Percentiles rank a stretch among this genome's conserved stretches.
phyloP scores from a whole-genome alignment of 2,888 invertebrate genomes.

The Drosophila melanosoma region DNA sequence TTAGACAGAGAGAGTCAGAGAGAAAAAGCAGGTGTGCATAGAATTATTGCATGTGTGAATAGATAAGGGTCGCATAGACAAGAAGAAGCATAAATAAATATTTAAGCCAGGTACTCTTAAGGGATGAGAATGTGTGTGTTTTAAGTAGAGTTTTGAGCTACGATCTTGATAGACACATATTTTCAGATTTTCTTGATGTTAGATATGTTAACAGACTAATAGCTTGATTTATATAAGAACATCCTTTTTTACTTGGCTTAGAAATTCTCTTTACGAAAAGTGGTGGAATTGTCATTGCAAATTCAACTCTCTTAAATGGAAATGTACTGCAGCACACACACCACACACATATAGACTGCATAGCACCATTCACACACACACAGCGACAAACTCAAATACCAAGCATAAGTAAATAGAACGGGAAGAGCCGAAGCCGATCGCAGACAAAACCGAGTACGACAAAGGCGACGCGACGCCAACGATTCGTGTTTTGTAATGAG shows the following conservation, averaged over 20 bases:
- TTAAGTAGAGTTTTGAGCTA: conserved; percentile 6
- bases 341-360: conserved; percentile 11
- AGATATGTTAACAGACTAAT: background rate
- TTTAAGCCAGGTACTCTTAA: conserved; percentile 3
- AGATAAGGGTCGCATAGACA: conserved; percentile 1
- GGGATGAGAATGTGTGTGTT: conserved; percentile 30
- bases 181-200: background rate
- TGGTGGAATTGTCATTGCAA: conserved; percentile 43
- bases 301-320: conserved; percentile 58
- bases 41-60: conserved; percentile 5
- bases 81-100: conserved; percentile 1
- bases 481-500: conserved; percentile 52
- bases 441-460: conserved; percentile 39
- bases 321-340: conserved; percentile 48
- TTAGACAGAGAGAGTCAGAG: background rate
- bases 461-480: conserved; percentile 11
- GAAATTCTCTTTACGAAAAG: background rate
- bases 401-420: conserved; percentile 62
- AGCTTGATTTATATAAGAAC: background rate
- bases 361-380: conserved; percentile 26
- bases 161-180: background rate
- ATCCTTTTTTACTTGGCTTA: conserved; percentile 3
- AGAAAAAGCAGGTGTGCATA: conserved; percentile 5
- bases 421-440: conserved; percentile 54
- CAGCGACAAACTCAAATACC: conserved; percentile 34